Evolutionary conservation across 2,797 vertebrate species (phyloP).

Genomic region (Poecile montanus): DNA sequence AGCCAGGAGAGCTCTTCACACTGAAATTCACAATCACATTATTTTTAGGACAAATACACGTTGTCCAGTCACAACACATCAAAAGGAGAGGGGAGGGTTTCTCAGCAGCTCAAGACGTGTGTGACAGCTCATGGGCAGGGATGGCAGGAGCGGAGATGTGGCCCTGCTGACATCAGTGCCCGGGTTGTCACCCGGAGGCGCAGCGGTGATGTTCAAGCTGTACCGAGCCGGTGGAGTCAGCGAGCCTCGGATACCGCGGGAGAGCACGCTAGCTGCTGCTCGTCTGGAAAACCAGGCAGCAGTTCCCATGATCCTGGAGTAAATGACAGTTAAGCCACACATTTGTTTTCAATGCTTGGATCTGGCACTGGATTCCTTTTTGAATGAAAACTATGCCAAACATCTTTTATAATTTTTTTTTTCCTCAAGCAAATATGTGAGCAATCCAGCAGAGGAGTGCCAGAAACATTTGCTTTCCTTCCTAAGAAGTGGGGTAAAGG

Average conservation of each 20-base stretch:
- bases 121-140: neutral
- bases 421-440: constrained; percentile 59
- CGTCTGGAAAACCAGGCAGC: constrained; percentile 40
- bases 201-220: neutral
- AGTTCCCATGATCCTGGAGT: constrained; percentile 70
- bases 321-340: constrained; percentile 65
- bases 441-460: constrained; percentile 41
- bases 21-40: neutral
- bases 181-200: neutral
- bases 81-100: neutral
- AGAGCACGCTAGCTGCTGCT: neutral
- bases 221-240: neutral
- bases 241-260: neutral
- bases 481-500: constrained; percentile 24
- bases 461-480: constrained; percentile 59
- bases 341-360: constrained; percentile 65
- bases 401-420: constrained; percentile 59
- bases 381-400: constrained; percentile 73
- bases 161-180: neutral
- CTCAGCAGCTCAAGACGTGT: rapidly evolving
- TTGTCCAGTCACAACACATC: neutral
- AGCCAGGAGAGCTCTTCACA: neutral
- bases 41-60: neutral
- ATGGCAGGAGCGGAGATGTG: neutral
- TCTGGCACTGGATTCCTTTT: constrained; percentile 65